Percentiles rank a stretch among this genome's conserved stretches.
Conservation (phyloP, 1,140 invertebrate species). For the Rhopalosiphum maidis region DNA sequence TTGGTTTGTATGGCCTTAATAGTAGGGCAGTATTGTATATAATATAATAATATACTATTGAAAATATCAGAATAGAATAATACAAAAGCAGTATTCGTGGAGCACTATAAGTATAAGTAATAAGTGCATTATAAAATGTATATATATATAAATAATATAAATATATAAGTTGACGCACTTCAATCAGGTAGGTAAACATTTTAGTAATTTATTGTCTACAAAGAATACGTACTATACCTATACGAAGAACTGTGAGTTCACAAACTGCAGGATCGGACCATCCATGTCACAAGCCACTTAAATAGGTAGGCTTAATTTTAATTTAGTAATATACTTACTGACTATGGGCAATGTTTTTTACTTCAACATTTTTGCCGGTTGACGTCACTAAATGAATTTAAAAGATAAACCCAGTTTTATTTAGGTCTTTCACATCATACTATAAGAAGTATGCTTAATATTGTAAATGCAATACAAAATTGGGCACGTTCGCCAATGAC, state of each 20-base stretch:
- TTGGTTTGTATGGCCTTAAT: neutral
- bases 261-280: neutral
- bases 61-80: neutral
- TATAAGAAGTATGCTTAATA: no score
- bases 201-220: neutral
- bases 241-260: neutral
- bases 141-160: no score
- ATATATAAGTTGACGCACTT: no score
- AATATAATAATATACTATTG: neutral
- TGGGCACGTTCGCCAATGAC: no score
- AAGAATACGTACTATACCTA: neutral
- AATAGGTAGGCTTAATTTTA: neutral
- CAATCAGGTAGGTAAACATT: neutral
- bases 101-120: neutral
- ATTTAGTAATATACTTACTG: neutral
- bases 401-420: neutral
- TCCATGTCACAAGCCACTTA: neutral
- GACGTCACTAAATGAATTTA: neutral
- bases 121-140: no score
- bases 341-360: no score
- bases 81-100: neutral
- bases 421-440: neutral
- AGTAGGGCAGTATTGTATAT: neutral
- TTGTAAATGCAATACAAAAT: no score
- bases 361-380: no score